These are phyloP conservation scores for Mallotus villosus DNA, from an alignment of 2,797 vertebrate genomes.

Conservation along the genomic window DNA sequence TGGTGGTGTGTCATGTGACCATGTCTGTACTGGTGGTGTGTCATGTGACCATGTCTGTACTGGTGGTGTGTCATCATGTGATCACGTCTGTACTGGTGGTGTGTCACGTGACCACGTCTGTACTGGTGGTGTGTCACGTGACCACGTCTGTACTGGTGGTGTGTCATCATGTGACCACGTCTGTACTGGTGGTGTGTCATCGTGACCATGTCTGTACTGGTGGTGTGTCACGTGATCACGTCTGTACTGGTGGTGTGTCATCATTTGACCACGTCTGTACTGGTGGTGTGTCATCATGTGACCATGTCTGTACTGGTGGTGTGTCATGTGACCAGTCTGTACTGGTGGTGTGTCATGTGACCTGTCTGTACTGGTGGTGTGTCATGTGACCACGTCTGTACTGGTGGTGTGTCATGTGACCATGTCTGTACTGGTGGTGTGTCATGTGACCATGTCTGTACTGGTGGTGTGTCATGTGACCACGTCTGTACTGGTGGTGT, in stretches of 20 bases:
- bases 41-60: not conserved
- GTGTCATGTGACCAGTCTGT: not conserved
- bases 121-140: not conserved
- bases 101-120: not conserved
- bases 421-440: not conserved
- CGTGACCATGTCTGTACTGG: not conserved
- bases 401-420: too few relatives aligned
- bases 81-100: too few relatives aligned
- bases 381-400: not conserved
- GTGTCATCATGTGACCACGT: too few relatives aligned
- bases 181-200: too few relatives aligned
- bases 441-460: not conserved
- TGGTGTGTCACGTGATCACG: not conserved
- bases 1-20: not conserved
- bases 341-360: too few relatives aligned
- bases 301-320: not conserved
- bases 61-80: not conserved
- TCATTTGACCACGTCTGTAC: not conserved
- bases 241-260: too few relatives aligned
- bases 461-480: too few relatives aligned
- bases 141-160: too few relatives aligned
- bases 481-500: too few relatives aligned
- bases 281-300: too few relatives aligned
- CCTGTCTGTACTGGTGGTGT: not conserved
- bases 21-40: too few relatives aligned